Percentiles rank a stretch among this genome's conserved stretches.
These are phyloP conservation scores for Novumbra hubbsi DNA, from an alignment of 2,797 vertebrate genomes.

Conservation along the genomic window DNA sequence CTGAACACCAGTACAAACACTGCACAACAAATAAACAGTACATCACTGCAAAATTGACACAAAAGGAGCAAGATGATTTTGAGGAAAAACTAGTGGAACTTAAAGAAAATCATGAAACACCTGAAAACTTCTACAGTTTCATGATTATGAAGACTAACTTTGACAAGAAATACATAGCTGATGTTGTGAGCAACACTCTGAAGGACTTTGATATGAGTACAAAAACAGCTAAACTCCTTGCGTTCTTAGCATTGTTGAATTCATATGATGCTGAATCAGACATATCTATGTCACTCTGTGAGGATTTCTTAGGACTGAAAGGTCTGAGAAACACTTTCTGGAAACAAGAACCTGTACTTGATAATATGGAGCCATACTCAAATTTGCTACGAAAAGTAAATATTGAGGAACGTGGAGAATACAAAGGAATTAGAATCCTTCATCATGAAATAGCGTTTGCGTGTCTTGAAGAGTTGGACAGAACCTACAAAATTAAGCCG, in stretches of 20 bases:
- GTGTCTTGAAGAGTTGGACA: conserved; percentile 71
- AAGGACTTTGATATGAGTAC: conserved; percentile 58
- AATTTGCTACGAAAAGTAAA: conserved; percentile 69
- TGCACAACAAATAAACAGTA: conserved; percentile 57
- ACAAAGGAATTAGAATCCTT: conserved; percentile 70
- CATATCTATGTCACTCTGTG: conserved; percentile 71
- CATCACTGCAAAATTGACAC: conserved; percentile 65
- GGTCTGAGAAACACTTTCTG: conserved; percentile 15
- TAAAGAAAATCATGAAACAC: conserved; percentile 67
- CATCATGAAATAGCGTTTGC: conserved; percentile 68
- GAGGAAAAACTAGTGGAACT: conserved; percentile 74
- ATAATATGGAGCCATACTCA: conserved; percentile 71
- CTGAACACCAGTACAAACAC: conserved; percentile 57
- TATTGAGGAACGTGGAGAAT: conserved; percentile 55
- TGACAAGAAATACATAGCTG: conserved; percentile 65
- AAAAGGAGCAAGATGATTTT: conserved; percentile 75
- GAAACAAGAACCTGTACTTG: conserved; percentile 60
- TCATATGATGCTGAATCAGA: conserved; percentile 66
- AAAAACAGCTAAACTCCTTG: conserved; percentile 69
- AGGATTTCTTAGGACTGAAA: conserved; percentile 71
- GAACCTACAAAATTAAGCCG: conserved; percentile 42
- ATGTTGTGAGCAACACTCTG: conserved; percentile 69
- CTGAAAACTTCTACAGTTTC: conserved; percentile 82
- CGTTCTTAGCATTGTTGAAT: conserved; percentile 74
- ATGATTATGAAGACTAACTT: conserved; percentile 84